A percentile compares a stretch with the other conserved stretches of the same genome.
These are phyloP conservation scores for Cygnus atratus DNA, from an alignment of 2,113 vertebrate species.

Conservation along the genomic window DNA sequence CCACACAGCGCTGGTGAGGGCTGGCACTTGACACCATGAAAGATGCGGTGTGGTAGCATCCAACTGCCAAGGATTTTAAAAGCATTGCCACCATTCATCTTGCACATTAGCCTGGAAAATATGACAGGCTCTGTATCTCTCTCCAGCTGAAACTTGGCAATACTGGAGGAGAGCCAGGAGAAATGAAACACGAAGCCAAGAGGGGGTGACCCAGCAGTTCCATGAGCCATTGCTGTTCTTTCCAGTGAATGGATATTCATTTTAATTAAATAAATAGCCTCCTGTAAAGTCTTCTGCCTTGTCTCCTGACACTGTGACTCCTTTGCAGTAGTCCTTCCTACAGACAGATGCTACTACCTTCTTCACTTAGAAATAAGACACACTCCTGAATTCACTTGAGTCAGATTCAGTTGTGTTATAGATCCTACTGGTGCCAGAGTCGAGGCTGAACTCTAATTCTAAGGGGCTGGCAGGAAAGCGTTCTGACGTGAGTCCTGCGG, in stretches of 20 bases:
- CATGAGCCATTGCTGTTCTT: slow-evolving; percentile 18
- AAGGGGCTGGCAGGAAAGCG: not conserved
- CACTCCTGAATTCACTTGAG: not conserved
- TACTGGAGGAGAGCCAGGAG: not conserved
- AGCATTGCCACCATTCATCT: slow-evolving; percentile 20
- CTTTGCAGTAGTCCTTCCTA: not conserved
- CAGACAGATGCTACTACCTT: not conserved
- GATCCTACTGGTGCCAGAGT: not conserved
- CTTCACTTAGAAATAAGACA: not conserved
- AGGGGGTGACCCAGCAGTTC: slow-evolving; percentile 26
- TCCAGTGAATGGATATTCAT: not conserved
- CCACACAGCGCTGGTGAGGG: not conserved
- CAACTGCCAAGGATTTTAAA: not conserved
- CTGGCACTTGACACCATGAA: not conserved
- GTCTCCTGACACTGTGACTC: not conserved
- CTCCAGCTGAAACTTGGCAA: slow-evolving; percentile 30
- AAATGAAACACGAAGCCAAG: slow-evolving; percentile 1
- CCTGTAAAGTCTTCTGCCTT: slow-evolving; percentile 1
- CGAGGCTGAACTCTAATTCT: not conserved
- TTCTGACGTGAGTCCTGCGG: not conserved
- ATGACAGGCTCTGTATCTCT: not conserved
- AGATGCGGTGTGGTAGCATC: not conserved
- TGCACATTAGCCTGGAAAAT: slow-evolving; percentile 1
- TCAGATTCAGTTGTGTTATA: not conserved
- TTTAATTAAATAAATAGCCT: slow-evolving; percentile 44